phyloP scores from a whole-genome alignment of 92 coral and sea anemone genomes.

The Porites rus region DNA sequence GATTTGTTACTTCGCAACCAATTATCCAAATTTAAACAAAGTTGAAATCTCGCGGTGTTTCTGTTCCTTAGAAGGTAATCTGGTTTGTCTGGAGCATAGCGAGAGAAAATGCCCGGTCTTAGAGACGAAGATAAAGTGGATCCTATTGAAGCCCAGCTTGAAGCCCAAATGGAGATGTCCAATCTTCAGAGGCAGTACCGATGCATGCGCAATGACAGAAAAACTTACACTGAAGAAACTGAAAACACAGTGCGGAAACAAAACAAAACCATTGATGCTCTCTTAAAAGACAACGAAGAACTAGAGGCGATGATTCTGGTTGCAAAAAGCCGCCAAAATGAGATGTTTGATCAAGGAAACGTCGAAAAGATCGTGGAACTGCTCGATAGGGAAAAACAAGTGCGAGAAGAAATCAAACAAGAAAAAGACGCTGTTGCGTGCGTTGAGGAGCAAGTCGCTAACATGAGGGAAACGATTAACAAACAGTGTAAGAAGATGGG shows the following conservation, averaged over 20 bases:
- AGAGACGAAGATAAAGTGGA: constrained; percentile 88
- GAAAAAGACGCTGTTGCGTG: constrained; percentile 59
- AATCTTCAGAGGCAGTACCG: constrained; percentile 85
- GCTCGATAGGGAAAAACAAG: constrained; percentile 70
- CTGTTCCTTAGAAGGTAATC: no score
- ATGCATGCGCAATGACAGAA: constrained; percentile 86
- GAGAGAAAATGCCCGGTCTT: constrained; percentile 38
- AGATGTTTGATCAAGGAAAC: constrained; percentile 74
- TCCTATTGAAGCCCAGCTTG: constrained; percentile 85
- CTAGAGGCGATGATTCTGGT: constrained; percentile 73
- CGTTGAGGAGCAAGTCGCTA: constrained; percentile 65
- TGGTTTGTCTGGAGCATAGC: neutral
- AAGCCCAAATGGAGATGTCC: constrained; percentile 88
- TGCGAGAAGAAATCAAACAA: constrained; percentile 57
- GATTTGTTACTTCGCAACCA: constrained; percentile 32
- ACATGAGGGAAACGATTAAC: constrained; percentile 64
- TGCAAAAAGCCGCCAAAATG: constrained; percentile 76
- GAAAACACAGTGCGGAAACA: constrained; percentile 90
- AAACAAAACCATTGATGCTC: constrained; percentile 75
- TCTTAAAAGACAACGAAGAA: constrained; percentile 76
- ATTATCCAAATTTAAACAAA: neutral
- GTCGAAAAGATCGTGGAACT: constrained; percentile 67
- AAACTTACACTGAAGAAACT: constrained; percentile 83
- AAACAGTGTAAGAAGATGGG: constrained; percentile 67
- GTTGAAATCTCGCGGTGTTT: neutral